Percentiles rank a stretch among this genome's conserved stretches.
Conservation (phyloP, 2,797 vertebrate species). For the Hippocampus kuda region DNA sequence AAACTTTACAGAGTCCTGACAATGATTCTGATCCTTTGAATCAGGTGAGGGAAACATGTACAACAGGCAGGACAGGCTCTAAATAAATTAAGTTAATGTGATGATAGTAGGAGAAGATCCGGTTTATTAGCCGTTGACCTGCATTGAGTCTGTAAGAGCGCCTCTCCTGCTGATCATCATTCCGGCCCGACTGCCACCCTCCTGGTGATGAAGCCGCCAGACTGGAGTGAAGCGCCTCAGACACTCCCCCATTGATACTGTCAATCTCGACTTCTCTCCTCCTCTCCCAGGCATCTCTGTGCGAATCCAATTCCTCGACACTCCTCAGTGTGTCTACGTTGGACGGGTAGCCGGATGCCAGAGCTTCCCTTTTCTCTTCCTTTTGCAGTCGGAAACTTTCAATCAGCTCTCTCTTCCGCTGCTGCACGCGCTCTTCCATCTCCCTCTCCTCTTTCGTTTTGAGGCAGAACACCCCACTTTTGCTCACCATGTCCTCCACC, state of each 20-base stretch:
- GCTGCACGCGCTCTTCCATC: slow-evolving; percentile 29
- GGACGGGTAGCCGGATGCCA: not conserved
- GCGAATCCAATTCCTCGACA: not conserved
- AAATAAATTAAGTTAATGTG: too few relatives aligned
- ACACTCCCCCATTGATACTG: slow-evolving; percentile 14
- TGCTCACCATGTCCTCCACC: slow-evolving; percentile 57
- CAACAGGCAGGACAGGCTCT: too few relatives aligned
- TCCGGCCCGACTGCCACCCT: not conserved
- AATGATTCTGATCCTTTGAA: too few relatives aligned
- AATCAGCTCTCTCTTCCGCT: slow-evolving; percentile 30
- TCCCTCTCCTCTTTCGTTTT: slow-evolving; percentile 30
- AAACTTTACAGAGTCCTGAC: too few relatives aligned
- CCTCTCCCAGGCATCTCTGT: slow-evolving; percentile 7
- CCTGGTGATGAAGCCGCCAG: not conserved
- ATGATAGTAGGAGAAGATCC: not conserved
- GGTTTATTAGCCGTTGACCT: slow-evolving; percentile 38
- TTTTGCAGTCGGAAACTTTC: slow-evolving; percentile 30
- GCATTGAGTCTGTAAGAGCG: slow-evolving; percentile 47
- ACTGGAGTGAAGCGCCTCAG: slow-evolving; percentile 43
- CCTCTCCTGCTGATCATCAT: slow-evolving; percentile 1
- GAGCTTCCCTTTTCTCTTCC: slow-evolving; percentile 13
- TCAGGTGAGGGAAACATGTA: too few relatives aligned
- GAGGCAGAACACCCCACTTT: slow-evolving; percentile 29
- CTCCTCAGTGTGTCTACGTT: slow-evolving; percentile 4
- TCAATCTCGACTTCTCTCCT: slow-evolving; percentile 12